These are phyloP conservation scores for Gallinago solitaria DNA, from an alignment of 2,797 vertebrate genomes.

Conservation along the genomic window DNA sequence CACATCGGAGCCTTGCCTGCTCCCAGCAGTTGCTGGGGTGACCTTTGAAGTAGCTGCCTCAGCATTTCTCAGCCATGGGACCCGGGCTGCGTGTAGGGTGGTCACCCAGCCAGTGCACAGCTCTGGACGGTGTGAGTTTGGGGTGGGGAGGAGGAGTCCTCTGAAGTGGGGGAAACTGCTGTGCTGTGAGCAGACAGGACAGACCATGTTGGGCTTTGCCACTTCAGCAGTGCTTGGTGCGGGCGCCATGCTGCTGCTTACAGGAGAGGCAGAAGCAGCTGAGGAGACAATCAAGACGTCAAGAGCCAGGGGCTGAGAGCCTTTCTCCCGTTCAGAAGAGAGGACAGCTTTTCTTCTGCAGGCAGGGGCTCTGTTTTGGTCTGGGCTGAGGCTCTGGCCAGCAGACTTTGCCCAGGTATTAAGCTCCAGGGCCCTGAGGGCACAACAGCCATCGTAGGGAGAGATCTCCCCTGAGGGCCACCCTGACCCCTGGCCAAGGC, in stretches of 20 bases:
- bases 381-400: background rate
- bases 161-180: background rate
- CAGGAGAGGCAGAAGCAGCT: background rate
- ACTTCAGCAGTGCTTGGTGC: background rate
- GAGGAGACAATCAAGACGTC: background rate
- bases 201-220: background rate
- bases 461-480: background rate
- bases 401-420: background rate
- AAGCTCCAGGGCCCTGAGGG: background rate
- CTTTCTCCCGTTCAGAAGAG: background rate
- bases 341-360: background rate
- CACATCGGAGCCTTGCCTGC: background rate
- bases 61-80: accelerated
- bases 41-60: constrained; percentile 33
- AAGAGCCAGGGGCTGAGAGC: background rate
- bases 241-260: accelerated
- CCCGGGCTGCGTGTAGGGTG: accelerated
- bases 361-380: background rate
- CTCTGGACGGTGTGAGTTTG: accelerated
- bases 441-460: background rate
- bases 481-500: background rate
- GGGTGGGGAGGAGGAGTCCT: background rate
- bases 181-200: background rate
- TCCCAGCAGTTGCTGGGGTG: accelerated
- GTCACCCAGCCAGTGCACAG: background rate